phyloP scores from a whole-genome alignment of 2,888 invertebrate species.

The Polyploca ridens region DNA sequence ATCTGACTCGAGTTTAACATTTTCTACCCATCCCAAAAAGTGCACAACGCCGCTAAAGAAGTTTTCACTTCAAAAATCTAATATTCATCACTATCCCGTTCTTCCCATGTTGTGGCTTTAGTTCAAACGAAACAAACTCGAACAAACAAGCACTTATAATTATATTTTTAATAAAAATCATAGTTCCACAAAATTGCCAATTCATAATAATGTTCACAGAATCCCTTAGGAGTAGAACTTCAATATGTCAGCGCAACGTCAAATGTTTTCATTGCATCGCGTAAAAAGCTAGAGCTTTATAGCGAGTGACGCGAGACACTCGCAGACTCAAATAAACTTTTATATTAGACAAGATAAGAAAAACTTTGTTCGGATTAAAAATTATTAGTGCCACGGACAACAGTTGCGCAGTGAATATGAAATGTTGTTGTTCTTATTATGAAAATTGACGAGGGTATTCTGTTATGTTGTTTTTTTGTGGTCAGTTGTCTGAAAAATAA shows the following conservation, averaged over 20 bases:
- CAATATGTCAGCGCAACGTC: constrained; percentile 7
- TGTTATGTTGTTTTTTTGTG: not conserved
- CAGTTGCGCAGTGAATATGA: constrained; percentile 13
- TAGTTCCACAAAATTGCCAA: not conserved
- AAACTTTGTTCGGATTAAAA: constrained; percentile 21
- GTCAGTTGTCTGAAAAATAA: not conserved
- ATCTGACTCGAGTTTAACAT: too few relatives aligned
- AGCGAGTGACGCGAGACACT: constrained; percentile 23
- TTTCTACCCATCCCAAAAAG: too few relatives aligned
- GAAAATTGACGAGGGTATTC: constrained; percentile 3
- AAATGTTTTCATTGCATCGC: constrained; percentile 24
- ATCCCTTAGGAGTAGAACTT: not conserved
- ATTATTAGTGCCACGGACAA: constrained; percentile 4
- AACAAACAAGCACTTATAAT: not conserved
- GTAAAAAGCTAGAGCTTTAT: constrained; percentile 28
- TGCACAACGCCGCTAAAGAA: too few relatives aligned
- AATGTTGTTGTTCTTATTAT: constrained; percentile 12
- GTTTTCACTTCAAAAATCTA: too few relatives aligned
- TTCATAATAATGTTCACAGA: not conserved
- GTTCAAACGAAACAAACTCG: not conserved
- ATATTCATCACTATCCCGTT: too few relatives aligned
- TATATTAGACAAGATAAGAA: constrained; percentile 25
- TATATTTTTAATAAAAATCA: not conserved
- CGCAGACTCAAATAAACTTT: constrained; percentile 25
- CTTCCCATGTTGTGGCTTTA: too few relatives aligned